Evolutionary conservation across 1,140 invertebrate species (phyloP).

Genomic region (Drosophila biarmipes): DNA sequence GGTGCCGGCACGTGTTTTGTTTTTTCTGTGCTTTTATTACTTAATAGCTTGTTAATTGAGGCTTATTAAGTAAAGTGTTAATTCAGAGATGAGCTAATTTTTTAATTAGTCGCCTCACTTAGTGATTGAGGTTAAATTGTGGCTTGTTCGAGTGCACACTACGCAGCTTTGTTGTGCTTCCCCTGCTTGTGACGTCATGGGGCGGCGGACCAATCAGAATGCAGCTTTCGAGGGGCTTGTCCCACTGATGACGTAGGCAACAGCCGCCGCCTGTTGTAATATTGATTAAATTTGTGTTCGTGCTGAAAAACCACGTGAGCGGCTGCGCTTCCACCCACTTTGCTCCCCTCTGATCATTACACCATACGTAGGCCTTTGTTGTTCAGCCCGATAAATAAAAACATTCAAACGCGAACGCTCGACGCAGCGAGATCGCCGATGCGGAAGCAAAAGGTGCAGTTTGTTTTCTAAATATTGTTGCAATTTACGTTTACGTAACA

Average conservation of each 20-base stretch:
- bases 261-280: conserved; percentile 23
- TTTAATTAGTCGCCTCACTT: neutral
- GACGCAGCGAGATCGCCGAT: conserved; percentile 35
- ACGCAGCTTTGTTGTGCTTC: conserved; percentile 18
- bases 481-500: conserved; percentile 67
- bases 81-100: neutral
- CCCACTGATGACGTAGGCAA: conserved; percentile 14
- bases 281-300: conserved; percentile 23
- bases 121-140: neutral
- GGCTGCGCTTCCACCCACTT: neutral
- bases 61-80: conserved; percentile 2
- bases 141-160: neutral
- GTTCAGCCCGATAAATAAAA: conserved; percentile 6
- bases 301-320: conserved; percentile 29
- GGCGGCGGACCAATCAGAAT: conserved; percentile 50
- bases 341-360: neutral
- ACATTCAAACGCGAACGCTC: conserved; percentile 50
- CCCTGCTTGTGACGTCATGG: conserved; percentile 41
- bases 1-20: conserved; percentile 11
- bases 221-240: conserved; percentile 69
- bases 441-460: conserved; percentile 39
- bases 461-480: conserved; percentile 35
- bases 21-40: neutral
- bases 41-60: conserved; percentile 3
- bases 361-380: neutral